Evolutionary conservation across 1,140 invertebrate genomes (phyloP).

Genomic region (Drosophila sechellia): DNA sequence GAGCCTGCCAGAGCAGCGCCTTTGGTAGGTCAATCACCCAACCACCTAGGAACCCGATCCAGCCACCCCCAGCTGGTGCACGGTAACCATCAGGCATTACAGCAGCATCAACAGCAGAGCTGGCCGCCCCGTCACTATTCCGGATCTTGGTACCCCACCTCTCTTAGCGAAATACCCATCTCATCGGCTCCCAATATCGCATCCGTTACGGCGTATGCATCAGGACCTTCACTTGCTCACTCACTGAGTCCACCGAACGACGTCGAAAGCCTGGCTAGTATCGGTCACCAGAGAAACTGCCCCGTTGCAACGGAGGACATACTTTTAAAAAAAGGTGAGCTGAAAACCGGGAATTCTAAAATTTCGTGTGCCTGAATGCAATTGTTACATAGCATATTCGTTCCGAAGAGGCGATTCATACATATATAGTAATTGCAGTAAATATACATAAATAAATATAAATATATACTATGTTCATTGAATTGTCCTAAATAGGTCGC

Average conservation of each 20-base stretch:
- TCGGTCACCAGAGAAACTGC: slow-evolving; percentile 40
- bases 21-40: slow-evolving; percentile 25
- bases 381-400: too few relatives aligned
- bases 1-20: slow-evolving; percentile 15
- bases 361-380: too few relatives aligned
- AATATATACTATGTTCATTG: too few relatives aligned
- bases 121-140: slow-evolving; percentile 74
- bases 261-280: slow-evolving; percentile 30
- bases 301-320: slow-evolving; percentile 58
- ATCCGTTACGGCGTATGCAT: slow-evolving; percentile 22
- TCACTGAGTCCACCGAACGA: slow-evolving; percentile 58
- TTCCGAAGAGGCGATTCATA: too few relatives aligned
- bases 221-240: slow-evolving; percentile 32
- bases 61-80: slow-evolving; percentile 39
- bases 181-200: slow-evolving; percentile 27
- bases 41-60: slow-evolving; percentile 46
- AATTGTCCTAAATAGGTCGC: too few relatives aligned
- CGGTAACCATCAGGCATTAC: slow-evolving; percentile 34
- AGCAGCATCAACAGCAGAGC: slow-evolving; percentile 45
- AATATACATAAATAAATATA: too few relatives aligned
- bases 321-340: slow-evolving; percentile 74
- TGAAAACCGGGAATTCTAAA: too few relatives aligned
- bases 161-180: slow-evolving; percentile 45
- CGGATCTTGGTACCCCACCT: slow-evolving; percentile 75
- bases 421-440: too few relatives aligned